Evolutionary conservation across 2,888 invertebrate species (phyloP).

Genomic region (Dilophus febrilis): DNA sequence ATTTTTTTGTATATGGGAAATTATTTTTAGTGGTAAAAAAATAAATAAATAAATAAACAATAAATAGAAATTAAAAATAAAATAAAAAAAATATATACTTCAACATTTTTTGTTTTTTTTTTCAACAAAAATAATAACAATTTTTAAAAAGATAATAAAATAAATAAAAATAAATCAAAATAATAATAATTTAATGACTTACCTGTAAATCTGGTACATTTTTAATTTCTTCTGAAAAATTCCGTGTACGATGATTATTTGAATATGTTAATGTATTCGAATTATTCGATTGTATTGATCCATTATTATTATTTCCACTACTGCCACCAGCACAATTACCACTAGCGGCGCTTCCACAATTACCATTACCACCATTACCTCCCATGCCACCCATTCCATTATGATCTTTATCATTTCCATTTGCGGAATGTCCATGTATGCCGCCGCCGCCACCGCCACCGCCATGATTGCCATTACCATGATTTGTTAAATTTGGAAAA

Average conservation of each 20-base stretch:
- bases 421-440: too few relatives aligned
- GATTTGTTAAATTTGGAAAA: slow-evolving; percentile 36
- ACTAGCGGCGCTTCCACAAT: too few relatives aligned
- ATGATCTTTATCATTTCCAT: slow-evolving; percentile 5
- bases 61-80: neutral
- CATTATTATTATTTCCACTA: slow-evolving; percentile 14
- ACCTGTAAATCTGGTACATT: slow-evolving; percentile 79
- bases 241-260: slow-evolving; percentile 45
- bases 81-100: neutral
- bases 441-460: too few relatives aligned
- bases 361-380: slow-evolving; percentile 23
- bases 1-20: too few relatives aligned
- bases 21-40: too few relatives aligned
- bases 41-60: neutral
- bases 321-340: too few relatives aligned
- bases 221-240: slow-evolving; percentile 79
- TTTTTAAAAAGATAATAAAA: neutral
- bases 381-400: slow-evolving; percentile 22
- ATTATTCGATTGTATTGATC: slow-evolving; percentile 24
- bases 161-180: neutral
- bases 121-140: neutral
- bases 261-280: slow-evolving; percentile 27
- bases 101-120: neutral
- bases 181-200: slow-evolving; percentile 15
- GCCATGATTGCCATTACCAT: too few relatives aligned